These are phyloP conservation scores for Rutpela maculata DNA, from an alignment of 2,888 invertebrate species.

Conservation along the genomic window DNA sequence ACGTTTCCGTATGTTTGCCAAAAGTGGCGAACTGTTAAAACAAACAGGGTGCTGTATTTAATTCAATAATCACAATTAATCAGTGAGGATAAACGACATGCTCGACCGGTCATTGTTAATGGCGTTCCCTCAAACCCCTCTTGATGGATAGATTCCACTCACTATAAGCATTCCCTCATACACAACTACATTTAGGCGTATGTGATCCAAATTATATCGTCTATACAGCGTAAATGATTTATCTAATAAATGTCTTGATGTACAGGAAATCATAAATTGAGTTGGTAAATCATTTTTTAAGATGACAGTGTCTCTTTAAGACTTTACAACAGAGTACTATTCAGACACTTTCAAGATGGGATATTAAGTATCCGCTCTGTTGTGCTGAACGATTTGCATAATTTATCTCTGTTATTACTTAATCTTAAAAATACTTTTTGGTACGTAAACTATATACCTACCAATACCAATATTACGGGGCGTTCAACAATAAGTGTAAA, in stretches of 20 bases:
- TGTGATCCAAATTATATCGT: conserved; percentile 20
- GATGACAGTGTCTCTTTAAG: background rate
- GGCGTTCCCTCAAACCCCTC: conserved; percentile 29
- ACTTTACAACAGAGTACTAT: background rate
- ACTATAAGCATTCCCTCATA: conserved; percentile 29
- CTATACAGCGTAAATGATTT: conserved; percentile 27
- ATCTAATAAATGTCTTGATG: conserved; percentile 17
- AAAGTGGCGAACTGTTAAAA: conserved; percentile 7
- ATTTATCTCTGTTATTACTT: no score
- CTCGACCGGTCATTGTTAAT: conserved; percentile 36
- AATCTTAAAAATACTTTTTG: no score
- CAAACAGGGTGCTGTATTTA: conserved; percentile 31
- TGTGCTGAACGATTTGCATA: background rate
- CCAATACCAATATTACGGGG: no score
- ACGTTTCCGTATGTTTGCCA: background rate
- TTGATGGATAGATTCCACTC: conserved; percentile 41
- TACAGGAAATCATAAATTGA: conserved; percentile 17
- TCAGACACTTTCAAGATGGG: background rate
- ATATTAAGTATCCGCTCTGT: background rate
- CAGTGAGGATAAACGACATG: conserved; percentile 35
- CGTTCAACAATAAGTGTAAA: no score
- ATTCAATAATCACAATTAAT: conserved; percentile 45
- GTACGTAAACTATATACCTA: no score
- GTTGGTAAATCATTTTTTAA: background rate
- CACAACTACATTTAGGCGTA: conserved; percentile 33